phyloP scores from a whole-genome alignment of 2,888 invertebrate species.

The Eupelmus urozonus region DNA sequence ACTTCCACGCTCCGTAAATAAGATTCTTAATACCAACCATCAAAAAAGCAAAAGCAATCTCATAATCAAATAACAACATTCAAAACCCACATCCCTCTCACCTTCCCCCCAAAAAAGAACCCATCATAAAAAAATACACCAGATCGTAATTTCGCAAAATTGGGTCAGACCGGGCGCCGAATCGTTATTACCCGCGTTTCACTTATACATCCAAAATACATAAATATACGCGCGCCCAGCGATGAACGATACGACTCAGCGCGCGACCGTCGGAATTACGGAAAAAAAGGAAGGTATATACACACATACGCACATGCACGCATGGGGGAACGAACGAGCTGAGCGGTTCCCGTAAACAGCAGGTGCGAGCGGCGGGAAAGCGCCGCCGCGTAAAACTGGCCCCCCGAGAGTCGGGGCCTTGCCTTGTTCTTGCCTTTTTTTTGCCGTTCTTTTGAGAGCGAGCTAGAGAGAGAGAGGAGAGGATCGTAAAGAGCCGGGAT shows the following conservation, averaged over 20 bases:
- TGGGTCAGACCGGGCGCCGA: slow-evolving; percentile 46
- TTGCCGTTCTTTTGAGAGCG: not conserved
- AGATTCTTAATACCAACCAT: no score
- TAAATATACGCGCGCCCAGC: not conserved
- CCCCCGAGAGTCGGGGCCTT: slow-evolving; percentile 16
- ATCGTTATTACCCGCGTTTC: slow-evolving; percentile 39
- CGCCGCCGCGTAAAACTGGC: slow-evolving; percentile 26
- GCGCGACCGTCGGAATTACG: slow-evolving; percentile 3
- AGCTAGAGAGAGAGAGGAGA: not conserved
- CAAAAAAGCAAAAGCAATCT: no score
- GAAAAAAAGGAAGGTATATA: slow-evolving; percentile 25
- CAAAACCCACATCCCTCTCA: no score
- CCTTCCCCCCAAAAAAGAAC: no score
- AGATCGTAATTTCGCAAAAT: slow-evolving; percentile 35
- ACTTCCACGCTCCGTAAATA: no score
- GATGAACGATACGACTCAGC: slow-evolving; percentile 14
- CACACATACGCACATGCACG: not conserved
- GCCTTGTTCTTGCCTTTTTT: not conserved
- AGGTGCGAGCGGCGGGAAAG: slow-evolving; percentile 68
- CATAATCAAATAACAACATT: no score
- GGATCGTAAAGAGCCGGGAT: not conserved
- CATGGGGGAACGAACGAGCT: not conserved
- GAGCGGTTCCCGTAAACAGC: slow-evolving; percentile 63
- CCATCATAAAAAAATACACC: not conserved
- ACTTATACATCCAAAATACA: slow-evolving; percentile 4